Evolutionary conservation across 2,113 vertebrate genomes (phyloP).

Genomic region (Felis chaus): DNA sequence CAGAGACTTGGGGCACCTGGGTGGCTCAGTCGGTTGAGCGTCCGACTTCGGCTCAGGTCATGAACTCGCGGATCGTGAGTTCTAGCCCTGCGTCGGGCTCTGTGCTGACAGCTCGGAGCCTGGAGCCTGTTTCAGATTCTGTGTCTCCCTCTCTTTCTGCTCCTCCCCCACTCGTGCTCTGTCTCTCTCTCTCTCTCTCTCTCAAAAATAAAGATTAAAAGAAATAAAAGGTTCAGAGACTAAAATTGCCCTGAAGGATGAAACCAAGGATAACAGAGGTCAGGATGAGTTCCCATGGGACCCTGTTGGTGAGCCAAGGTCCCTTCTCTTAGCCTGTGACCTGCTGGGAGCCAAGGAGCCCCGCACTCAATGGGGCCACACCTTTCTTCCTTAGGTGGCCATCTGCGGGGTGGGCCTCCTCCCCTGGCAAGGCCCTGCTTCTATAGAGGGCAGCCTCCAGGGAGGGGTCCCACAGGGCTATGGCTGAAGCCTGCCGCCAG

Average conservation of each 20-base stretch:
- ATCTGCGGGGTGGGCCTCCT: rapidly evolving
- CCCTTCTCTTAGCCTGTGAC: neutral
- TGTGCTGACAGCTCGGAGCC: too few species aligned
- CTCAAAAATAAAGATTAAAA: too few species aligned
- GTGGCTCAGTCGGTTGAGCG: too few species aligned
- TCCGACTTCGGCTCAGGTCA: too few species aligned
- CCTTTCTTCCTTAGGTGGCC: neutral
- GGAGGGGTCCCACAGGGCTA: neutral
- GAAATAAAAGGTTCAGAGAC: neutral
- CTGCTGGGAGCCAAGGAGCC: neutral
- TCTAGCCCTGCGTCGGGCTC: too few species aligned
- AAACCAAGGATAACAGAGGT: neutral
- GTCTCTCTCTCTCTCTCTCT: too few species aligned
- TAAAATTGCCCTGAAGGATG: neutral
- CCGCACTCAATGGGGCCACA: neutral
- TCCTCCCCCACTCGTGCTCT: too few species aligned
- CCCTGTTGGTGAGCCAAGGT: neutral
- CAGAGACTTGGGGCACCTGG: neutral
- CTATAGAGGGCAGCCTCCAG: neutral
- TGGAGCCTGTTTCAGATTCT: too few species aligned
- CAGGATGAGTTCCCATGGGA: too few species aligned
- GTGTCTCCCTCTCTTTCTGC: too few species aligned
- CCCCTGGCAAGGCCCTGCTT: neutral
- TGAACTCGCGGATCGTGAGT: too few species aligned
- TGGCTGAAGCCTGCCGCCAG: neutral